phyloP scores from a whole-genome alignment of 2,797 vertebrate species.

The Rhabdophis nuchalis region DNA sequence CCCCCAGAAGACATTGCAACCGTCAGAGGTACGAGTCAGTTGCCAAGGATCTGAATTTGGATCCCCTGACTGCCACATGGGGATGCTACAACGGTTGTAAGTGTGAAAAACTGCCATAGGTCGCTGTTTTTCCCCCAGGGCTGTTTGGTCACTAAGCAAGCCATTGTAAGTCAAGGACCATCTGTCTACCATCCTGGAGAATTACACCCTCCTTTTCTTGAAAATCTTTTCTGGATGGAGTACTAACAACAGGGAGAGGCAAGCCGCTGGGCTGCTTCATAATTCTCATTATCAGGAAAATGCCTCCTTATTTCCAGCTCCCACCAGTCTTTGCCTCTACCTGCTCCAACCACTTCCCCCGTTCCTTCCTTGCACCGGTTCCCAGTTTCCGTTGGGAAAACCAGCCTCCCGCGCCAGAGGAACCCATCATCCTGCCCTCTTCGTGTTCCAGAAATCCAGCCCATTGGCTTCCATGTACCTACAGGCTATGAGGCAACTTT shows the following conservation, averaged over 20 bases:
- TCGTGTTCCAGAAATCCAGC: neutral
- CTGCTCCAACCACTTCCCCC: neutral
- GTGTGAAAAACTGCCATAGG: neutral
- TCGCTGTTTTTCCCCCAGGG: neutral
- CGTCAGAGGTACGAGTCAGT: neutral
- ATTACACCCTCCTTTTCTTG: neutral
- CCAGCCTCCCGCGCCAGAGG: neutral
- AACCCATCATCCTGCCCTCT: neutral
- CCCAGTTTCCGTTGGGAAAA: neutral
- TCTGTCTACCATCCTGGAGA: neutral
- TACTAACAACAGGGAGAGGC: neutral
- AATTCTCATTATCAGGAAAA: neutral
- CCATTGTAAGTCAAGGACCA: neutral
- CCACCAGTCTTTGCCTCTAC: neutral
- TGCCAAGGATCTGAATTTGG: neutral
- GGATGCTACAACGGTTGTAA: neutral
- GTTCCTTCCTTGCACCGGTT: neutral
- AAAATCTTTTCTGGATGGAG: neutral
- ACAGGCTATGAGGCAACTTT: neutral
- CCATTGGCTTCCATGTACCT: neutral
- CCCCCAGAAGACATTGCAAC: neutral
- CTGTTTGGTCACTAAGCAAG: neutral
- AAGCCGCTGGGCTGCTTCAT: neutral
- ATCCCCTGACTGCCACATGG: neutral
- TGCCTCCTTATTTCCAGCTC: neutral